phyloP scores from a whole-genome alignment of 2,113 vertebrate species.

The Tor tambroides region DNA sequence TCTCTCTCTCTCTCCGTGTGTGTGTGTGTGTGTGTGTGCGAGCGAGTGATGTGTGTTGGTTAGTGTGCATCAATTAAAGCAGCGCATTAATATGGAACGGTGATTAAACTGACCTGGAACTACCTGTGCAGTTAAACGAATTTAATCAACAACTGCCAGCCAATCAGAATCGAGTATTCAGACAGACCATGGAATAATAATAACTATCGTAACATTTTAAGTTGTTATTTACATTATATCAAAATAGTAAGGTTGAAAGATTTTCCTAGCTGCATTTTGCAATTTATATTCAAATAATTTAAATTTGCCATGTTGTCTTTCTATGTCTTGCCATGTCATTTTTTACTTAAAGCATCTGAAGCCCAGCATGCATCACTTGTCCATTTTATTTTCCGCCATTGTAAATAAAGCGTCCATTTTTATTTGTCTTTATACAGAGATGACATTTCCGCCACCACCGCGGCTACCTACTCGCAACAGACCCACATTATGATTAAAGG shows the following conservation, averaged over 20 bases:
- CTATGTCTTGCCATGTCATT: background rate
- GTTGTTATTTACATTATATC: no score
- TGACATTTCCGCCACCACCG: constrained; percentile 49
- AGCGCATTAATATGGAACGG: no score
- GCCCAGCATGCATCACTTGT: constrained; percentile 22
- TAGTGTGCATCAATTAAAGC: no score
- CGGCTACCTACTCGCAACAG: constrained; percentile 33
- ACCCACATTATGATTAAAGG: constrained; percentile 58
- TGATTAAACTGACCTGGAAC: no score
- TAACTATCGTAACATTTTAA: background rate
- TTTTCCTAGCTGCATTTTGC: background rate
- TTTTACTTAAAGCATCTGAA: constrained; percentile 17
- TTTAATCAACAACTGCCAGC: no score
- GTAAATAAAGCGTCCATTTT: constrained; percentile 46
- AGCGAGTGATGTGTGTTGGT: no score
- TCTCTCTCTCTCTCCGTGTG: no score
- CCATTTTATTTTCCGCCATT: constrained; percentile 42
- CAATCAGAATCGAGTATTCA: no score
- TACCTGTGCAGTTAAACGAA: no score
- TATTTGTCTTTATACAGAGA: constrained; percentile 41
- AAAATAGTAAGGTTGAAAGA: background rate
- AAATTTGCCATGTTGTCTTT: background rate
- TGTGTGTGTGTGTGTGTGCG: no score
- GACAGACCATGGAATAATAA: no score
- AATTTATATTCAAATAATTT: background rate